Evolutionary conservation across 2,888 invertebrate species (phyloP), one percentile per base, ranked within the genome.

Genomic region (Ormyrus labotus): DNA sequence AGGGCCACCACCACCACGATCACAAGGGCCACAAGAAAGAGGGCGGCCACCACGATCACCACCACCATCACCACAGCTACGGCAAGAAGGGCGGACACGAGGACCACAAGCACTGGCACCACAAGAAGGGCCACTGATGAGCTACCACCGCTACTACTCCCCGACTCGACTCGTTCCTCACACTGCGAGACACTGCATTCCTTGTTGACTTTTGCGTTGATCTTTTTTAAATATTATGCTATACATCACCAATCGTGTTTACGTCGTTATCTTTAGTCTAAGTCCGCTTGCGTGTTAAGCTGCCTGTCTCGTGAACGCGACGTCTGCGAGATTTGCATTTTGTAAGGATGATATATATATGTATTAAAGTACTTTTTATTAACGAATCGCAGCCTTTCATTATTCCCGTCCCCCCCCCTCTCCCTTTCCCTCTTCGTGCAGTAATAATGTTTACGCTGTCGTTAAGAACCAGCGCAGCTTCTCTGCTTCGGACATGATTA

Each of bases 81-180:
- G 96, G 94, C 84, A 95, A 96, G 91, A 96, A 96, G 89, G 96
- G 95, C 10, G 95, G 95, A 64, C 94, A 95, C 87, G 94, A 95
- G 82, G 95, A 95, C 84, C 95, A 96, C 90, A 96, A 96, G 90
- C 94, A 96, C 89, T 95, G 95, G 93, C 95, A 95, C 82, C 94
- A 93, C 88, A 92, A 92, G 83, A 92, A 92, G 84, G 92, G 92
- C 5, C 90, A 91, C 82, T 88, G n/a, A 48, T 88, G n/a, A 48
- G 9, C 8, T 65, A 60, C 47, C 5, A 70, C 19, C 7, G 8
- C 7, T n/a, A 7, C 58, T 34, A 7, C 58, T 34, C 65, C 34
- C 11, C 47, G 9, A 45, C 34, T 34, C 34, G 2, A 34, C 9
- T 68, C n/a, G 76, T 47, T 68, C 63, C 63, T 53, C 34, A 11